Evolutionary conservation across 2,888 invertebrate species (phyloP).

Genomic region (Hetaerina titia): DNA sequence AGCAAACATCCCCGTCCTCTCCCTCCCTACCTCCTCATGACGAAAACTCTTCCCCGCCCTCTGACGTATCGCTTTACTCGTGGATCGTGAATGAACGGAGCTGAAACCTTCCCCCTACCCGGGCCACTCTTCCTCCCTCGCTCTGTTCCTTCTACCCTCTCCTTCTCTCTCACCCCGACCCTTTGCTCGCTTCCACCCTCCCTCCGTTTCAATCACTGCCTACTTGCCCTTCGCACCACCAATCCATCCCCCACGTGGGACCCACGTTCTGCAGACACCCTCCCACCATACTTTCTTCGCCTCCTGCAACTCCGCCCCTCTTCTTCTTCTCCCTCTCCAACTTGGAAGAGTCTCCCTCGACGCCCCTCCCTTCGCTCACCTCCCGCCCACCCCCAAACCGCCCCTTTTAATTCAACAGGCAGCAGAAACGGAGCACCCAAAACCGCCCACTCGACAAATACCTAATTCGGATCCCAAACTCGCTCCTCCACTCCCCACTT

Average conservation of each 20-base stretch:
- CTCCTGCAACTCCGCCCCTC: not conserved
- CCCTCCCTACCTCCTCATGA: not conserved
- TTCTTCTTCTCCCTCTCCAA: not conserved
- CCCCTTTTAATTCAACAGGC: conserved; percentile 22
- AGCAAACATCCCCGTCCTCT: not conserved
- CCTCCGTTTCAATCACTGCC: not conserved
- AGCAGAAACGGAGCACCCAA: not conserved
- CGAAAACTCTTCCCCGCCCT: not conserved
- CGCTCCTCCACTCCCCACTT: not conserved
- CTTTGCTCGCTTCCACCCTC: not conserved
- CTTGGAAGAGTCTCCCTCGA: not conserved
- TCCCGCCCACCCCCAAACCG: not conserved
- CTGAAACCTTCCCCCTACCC: not conserved
- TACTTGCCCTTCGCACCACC: not conserved
- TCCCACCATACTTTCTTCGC: too few species aligned
- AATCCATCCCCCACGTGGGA: not conserved
- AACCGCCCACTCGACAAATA: not conserved
- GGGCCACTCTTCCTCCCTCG: not conserved
- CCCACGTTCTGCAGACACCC: not conserved
- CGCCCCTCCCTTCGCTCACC: not conserved
- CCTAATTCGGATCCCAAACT: conserved; percentile 31
- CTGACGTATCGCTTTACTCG: conserved; percentile 21
- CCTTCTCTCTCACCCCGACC: not conserved
- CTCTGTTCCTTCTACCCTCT: not conserved
- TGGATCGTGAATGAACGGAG: conserved; percentile 20